Evolutionary conservation across 2,113 vertebrate genomes (phyloP), one percentile per base, ranked within the genome.

Genomic region (Prochilodus magdalenae): DNA sequence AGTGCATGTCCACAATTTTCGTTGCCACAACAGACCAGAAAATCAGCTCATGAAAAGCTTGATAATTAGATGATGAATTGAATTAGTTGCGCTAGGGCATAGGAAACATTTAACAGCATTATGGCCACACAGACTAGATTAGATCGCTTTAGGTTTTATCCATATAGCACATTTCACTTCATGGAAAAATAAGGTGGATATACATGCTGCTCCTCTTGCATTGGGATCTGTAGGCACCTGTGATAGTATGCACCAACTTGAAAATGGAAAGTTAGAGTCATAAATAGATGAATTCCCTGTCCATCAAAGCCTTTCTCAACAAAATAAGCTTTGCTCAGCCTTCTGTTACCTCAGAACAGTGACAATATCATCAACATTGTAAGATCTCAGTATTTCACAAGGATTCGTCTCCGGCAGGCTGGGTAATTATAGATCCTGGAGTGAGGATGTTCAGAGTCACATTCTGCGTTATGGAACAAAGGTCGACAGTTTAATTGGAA

Each of bases 401-500:
- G 77, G 63, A 26, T 27, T 15, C 24, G 73, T 84, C 86, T 77
- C 75, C 80, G 87, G 53, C 24, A 53, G 74, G 82, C 71, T 75
- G 24, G 62, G 82, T 92, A 93, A 92, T 90, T 91, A 94, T 91
- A 94, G 87, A 87, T 51, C 85, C 90, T 86, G 88, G 87, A 85
- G 74, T 79, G 87, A 95, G 93, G 91, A 91, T 92, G 92, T 93
- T 93, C 92, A 89, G 79, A 93, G 91, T 91, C 92, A 90, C 85
- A 84, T 92, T 91, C 91, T 91, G 92, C 91, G 92, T 96, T 94
- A 94, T 95, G 90, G 93, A 94, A 91, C 93, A 93, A 92, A 95
- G 96, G 92, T 95, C 95, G 93, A 92, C 95, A 94, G 94, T 93
- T 92, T 98, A 98, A 97, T 97, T 98, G 95, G 95, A 95, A 96